These are phyloP conservation scores for Chymomyza amoena DNA, from an alignment of 2,888 invertebrate genomes.

Conservation along the genomic window DNA sequence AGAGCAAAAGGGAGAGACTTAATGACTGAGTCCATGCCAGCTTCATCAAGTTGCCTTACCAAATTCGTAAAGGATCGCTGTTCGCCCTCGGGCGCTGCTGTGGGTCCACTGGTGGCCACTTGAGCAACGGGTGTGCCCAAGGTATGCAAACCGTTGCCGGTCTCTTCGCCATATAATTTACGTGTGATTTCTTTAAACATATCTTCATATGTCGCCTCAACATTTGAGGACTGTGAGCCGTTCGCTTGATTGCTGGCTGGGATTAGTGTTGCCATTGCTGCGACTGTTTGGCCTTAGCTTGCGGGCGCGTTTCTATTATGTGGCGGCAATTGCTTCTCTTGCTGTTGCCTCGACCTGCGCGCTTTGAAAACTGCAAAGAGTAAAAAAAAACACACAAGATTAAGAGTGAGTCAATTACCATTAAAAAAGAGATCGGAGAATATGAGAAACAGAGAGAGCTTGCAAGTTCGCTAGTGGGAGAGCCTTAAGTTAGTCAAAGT, in stretches of 20 bases:
- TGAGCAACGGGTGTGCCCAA: constrained; percentile 79
- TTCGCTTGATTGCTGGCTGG: constrained; percentile 66
- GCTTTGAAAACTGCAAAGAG: constrained; percentile 66
- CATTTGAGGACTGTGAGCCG: constrained; percentile 76
- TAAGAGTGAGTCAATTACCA: background rate
- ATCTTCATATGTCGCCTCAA: constrained; percentile 80
- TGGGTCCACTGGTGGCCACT: constrained; percentile 79
- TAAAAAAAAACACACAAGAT: background rate
- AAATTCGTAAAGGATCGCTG: constrained; percentile 79
- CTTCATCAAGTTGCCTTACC: constrained; percentile 62
- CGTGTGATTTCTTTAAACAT: constrained; percentile 92
- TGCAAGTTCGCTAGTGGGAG: background rate
- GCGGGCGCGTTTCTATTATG: constrained; percentile 53
- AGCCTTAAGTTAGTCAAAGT: constrained; percentile 30
- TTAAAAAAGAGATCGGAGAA: background rate
- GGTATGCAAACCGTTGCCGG: constrained; percentile 79
- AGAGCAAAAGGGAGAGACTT: constrained; percentile 13
- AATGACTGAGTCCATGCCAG: background rate
- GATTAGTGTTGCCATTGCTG: constrained; percentile 79
- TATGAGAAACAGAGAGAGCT: background rate
- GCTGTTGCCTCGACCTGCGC: constrained; percentile 63
- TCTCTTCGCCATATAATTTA: constrained; percentile 93
- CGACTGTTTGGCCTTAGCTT: constrained; percentile 58
- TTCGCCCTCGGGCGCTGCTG: constrained; percentile 79
- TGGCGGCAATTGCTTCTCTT: constrained; percentile 57